Evolutionary conservation across 2,888 invertebrate species (phyloP).

Genomic region (Orchesella flavescens): DNA sequence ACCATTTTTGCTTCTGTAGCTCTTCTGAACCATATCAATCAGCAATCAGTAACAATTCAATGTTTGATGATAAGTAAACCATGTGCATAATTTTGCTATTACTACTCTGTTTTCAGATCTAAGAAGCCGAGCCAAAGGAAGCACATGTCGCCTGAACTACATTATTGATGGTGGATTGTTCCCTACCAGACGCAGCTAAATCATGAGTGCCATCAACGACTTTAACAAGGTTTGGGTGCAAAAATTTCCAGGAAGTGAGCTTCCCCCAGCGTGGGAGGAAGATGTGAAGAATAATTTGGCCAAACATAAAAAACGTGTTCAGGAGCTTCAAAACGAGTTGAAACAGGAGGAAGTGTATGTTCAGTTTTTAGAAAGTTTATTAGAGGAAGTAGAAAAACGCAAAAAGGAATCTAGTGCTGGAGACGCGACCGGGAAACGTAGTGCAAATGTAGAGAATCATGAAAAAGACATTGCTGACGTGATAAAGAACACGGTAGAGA

Average conservation of each 20-base stretch:
- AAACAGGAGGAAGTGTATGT: conserved; percentile 94
- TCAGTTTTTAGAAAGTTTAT: conserved; percentile 87
- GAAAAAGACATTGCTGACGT: conserved; percentile 70
- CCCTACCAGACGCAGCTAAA: conserved; percentile 17
- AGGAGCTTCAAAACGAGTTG: conserved; percentile 86
- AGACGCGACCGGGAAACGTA: conserved; percentile 72
- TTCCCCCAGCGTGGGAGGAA: conserved; percentile 94
- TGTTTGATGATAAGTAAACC: neutral
- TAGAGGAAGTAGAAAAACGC: conserved; percentile 89
- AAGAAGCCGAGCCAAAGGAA: neutral
- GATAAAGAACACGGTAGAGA: conserved; percentile 71
- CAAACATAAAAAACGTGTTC: conserved; percentile 90
- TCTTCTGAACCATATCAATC: neutral
- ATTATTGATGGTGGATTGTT: neutral
- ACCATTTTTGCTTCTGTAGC: neutral
- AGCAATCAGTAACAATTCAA: neutral
- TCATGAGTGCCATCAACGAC: conserved; percentile 72
- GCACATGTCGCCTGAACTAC: neutral
- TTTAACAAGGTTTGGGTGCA: conserved; percentile 86
- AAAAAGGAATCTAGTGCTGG: conserved; percentile 77
- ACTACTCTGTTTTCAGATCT: conserved; percentile 14
- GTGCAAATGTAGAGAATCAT: conserved; percentile 60
- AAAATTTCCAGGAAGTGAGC: conserved; percentile 90
- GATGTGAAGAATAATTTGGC: conserved; percentile 91
- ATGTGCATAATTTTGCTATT: neutral